Evolutionary conservation across 2,113 vertebrate species (phyloP), one percentile per base, ranked within the genome.

Genomic region (Neotoma lepida): DNA sequence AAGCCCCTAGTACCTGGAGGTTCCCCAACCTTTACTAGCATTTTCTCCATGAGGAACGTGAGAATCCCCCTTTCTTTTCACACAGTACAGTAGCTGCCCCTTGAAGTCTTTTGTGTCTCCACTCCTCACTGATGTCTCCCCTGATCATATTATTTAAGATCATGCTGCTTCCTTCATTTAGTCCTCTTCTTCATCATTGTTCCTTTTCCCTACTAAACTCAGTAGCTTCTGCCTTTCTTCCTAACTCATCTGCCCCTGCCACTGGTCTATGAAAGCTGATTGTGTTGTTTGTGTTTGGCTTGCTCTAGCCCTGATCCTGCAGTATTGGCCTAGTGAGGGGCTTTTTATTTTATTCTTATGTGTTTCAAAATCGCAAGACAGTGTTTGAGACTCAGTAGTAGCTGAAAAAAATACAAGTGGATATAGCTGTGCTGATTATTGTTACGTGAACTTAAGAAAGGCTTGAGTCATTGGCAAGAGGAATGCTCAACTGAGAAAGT

Each of bases 261-360:
- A 12, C 15, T 30, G 58, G 14, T 46, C 61, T 85, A 20, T 26
- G 39, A 46, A 54, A 54, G 35, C 35, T 87, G 64, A 7, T 9
- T 51, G 63, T 84, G 15, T 28, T 71, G 14, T 68, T 80, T 78
- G 6, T 46, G 1, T 61, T 80, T 85, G 14, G 73, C 70, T 49
- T 3, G 2, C 1, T 26, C 33, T 1, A 0, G 15, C 1, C 4
- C 12, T 0, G 2, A 77, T 44, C 9, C 10, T 81, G 22, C 41
- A 46, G 26, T 66, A 1, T 56, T 56, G 89, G 30, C 44, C 28
- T n/a, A 39, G 0, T 6, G 54, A 82, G 46, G 12, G 5, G 0
- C 1, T 61, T 10, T 90, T 39, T 64, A 1, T 90, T 88, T 90
- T 58, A 51, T 76, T 89, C 44, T 44, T 30, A 10, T 22, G 9